Conservation (phyloP, 1,140 invertebrate species). For the Heliconius himera region DNA sequence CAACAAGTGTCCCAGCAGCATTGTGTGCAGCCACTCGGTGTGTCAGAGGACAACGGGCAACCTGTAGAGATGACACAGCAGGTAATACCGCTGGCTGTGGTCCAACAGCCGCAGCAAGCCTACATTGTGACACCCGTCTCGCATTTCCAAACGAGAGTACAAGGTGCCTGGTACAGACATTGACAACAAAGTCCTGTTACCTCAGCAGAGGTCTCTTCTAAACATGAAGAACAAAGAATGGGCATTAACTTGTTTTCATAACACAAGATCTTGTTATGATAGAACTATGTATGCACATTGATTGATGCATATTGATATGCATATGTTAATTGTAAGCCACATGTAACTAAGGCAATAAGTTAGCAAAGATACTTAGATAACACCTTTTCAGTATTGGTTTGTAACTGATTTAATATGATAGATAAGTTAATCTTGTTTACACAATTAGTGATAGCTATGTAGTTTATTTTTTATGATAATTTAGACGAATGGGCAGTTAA, state of each 20-base stretch:
- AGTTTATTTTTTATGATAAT: constrained; percentile 59
- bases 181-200: constrained; percentile 54
- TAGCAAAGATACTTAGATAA: constrained; percentile 70
- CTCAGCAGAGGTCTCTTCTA: constrained; percentile 39
- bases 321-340: constrained; percentile 45
- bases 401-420: constrained; percentile 68
- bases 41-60: constrained; percentile 72
- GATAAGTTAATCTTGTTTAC: constrained; percentile 73
- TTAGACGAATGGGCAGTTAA: constrained; percentile 44
- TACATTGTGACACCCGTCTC: constrained; percentile 84
- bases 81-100: constrained; percentile 84
- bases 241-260: constrained; percentile 38
- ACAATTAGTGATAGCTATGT: constrained; percentile 73
- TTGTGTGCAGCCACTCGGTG: constrained; percentile 77
- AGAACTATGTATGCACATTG: constrained; percentile 41
- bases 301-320: constrained; percentile 26
- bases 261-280: constrained; percentile 50
- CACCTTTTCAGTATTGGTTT: constrained; percentile 78
- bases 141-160: constrained; percentile 81
- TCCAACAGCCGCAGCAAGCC: constrained; percentile 82
- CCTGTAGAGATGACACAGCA: constrained; percentile 83
- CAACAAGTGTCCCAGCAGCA: constrained; percentile 76
- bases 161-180: constrained; percentile 80
- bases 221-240: constrained; percentile 39
- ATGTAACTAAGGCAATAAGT: constrained; percentile 74